Evolutionary conservation across 2,797 vertebrate genomes (phyloP), one percentile per base, ranked within the genome.

Genomic region (Neoniphon sammara): DNA sequence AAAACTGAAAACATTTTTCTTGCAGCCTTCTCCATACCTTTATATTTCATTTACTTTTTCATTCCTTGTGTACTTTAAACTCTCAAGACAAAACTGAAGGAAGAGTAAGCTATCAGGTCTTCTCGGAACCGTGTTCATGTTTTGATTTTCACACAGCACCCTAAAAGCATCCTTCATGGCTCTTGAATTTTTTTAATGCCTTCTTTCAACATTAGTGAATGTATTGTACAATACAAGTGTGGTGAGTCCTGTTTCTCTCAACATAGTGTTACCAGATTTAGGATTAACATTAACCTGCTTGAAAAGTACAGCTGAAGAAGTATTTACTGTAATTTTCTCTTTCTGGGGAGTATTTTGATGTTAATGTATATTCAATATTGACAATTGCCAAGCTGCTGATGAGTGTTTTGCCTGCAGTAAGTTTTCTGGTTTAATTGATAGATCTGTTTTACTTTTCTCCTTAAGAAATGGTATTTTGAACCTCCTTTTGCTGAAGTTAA

Each of bases 301-400:
- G 42, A 47, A 70, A 83, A 78, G 72, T 56, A 69, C 70, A 82
- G 70, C 81, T 75, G 23, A 80, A 87, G 74, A 80, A 87, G 74
- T 88, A 74, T 76, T 80, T 70, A 61, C 49, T 64, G 49, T 70
- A 75, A 54, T 57, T 70, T 66, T 70, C 39, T 78, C 34, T 55
- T 27, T 23, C 0, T 5, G 44, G 55, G 47, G 62, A 25, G 18
- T 44, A 68, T 81, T 75, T 71, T 71, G 34, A 67, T 77, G 77
- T 80, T 67, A 27, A 69, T 12, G 52, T 85, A 57, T 84, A 77
- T 82, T 82, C 31, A 60, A 65, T 81, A 68, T 81, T 66, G 82
- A 55, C 50, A 74, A 14, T 77, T 72, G 56, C 73, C 66, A 82
- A 82, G 61, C 53, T 34, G 65, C 14, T 25, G 15, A 50, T 49